Evolutionary conservation across 2,113 vertebrate species (phyloP), one percentile per base, ranked within the genome.

Genomic region (Otocyon megalotis): DNA sequence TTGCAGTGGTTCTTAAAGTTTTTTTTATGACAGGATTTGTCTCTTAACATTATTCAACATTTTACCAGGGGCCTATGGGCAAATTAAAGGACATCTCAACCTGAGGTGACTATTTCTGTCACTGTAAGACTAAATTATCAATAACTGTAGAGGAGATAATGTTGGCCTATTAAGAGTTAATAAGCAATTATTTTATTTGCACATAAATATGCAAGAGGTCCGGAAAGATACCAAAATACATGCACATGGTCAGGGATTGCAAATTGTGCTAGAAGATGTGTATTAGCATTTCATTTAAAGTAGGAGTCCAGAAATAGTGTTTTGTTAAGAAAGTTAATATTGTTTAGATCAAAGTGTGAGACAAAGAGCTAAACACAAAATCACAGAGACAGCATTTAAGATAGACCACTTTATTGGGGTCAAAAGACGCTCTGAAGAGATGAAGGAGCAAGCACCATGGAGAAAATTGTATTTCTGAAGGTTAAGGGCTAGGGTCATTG

Each of bases 281-380:
- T 48, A n/a, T n/a, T 83, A 79, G 5, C 3, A 56, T 77, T 60
- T 48, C 3, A 74, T 76, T 56, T 81, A 92, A 65, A n/a, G 8
- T 58, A 8, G 79, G n/a, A 43, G 4, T 56, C 91, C 13, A 93
- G 17, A 58, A 83, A 94, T 37, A 13, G 1, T 5, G 11, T 19
- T 62, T 67, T 62, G 5, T 35, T 62, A 58, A 35, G 72, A 71
- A 93, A 92, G 0, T 67, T 74, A 76, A 26, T 35, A 30, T 7
- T 56, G 0, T 20, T 6, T 81, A 76, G 9, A 63, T 4, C 10
- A 54, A 54, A 71, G 7, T 37, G n/a, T 60, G 3, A 22, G 22
- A 79, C 11, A 43, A 82, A 94, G 37, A 22, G 54, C 67, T 89
- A 95, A 96, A 88, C 50, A 32, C 13, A 94, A 94, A 90, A 86